Evolutionary conservation across 2,113 vertebrate species (phyloP).

Genomic region (Arothron firmamentum): DNA sequence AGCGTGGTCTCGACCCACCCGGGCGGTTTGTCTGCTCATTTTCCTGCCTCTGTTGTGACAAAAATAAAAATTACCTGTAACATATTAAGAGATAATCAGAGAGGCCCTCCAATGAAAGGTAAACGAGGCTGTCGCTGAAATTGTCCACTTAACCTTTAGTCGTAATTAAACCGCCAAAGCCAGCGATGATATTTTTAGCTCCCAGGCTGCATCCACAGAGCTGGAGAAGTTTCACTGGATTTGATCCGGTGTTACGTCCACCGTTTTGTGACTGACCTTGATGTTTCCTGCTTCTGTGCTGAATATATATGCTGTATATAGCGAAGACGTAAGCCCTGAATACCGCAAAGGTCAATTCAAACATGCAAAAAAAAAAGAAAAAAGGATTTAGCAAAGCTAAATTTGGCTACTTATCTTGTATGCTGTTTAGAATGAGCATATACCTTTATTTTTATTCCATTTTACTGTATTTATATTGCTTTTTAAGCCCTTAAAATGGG

Average conservation of each 20-base stretch:
- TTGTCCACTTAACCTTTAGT: conserved; percentile 35
- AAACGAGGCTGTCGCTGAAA: neutral
- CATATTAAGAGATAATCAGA: conserved; percentile 28
- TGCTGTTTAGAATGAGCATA: too few relatives aligned
- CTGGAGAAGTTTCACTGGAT: neutral
- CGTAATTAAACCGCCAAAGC: neutral
- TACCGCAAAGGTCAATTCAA: too few relatives aligned
- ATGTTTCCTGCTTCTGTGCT: too few relatives aligned
- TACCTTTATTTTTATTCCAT: too few relatives aligned
- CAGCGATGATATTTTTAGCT: neutral
- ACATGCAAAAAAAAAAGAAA: too few relatives aligned
- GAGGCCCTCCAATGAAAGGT: conserved; percentile 11
- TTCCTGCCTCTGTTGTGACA: conserved; percentile 9
- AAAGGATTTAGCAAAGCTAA: too few relatives aligned
- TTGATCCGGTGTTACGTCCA: neutral
- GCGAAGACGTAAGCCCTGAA: too few relatives aligned
- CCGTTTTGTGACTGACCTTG: too few relatives aligned
- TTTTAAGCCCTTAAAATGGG: too few relatives aligned
- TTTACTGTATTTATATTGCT: too few relatives aligned
- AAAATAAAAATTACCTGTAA: conserved; percentile 13
- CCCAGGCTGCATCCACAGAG: neutral
- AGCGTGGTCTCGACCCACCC: conserved; percentile 5
- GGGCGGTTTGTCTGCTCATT: conserved; percentile 23
- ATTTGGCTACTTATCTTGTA: too few relatives aligned
- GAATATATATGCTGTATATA: too few relatives aligned